Percentiles rank a stretch among this genome's conserved stretches.
Evolutionary conservation across 1,140 invertebrate species (phyloP).

Genomic region (Trypoxylus dichotomus): DNA sequence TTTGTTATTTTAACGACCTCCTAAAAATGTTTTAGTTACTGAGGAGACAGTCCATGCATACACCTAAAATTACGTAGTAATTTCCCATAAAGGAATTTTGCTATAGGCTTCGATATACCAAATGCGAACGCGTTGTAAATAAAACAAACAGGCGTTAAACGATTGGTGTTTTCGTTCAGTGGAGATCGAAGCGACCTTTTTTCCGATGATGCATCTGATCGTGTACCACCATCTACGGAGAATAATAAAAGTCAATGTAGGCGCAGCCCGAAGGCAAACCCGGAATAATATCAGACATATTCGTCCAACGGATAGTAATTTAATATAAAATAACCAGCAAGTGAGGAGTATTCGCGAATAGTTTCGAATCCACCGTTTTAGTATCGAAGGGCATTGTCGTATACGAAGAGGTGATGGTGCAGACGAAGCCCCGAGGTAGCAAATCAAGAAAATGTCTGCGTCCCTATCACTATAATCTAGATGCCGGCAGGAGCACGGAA

Average conservation of each 20-base stretch:
- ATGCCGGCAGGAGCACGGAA: conserved; percentile 35
- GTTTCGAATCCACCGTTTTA: conserved; percentile 10
- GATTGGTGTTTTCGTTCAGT: not conserved
- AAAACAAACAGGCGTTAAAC: conserved; percentile 14
- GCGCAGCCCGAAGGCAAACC: conserved; percentile 8
- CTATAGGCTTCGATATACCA: not conserved
- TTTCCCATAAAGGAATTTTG: not conserved
- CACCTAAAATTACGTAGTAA: too few species aligned
- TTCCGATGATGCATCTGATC: not conserved
- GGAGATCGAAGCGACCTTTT: not conserved
- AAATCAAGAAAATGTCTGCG: conserved; percentile 39
- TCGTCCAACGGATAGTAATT: conserved; percentile 16
- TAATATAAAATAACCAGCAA: conserved; percentile 20
- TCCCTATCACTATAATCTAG: conserved; percentile 39
- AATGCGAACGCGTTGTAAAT: conserved; percentile 1
- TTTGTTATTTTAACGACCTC: too few species aligned
- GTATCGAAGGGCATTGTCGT: not conserved
- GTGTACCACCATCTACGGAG: not conserved
- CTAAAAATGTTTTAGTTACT: too few species aligned
- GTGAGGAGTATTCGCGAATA: conserved; percentile 27
- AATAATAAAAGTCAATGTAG: conserved; percentile 21
- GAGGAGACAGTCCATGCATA: too few species aligned
- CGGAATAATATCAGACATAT: conserved; percentile 22
- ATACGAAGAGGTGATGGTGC: conserved; percentile 11
- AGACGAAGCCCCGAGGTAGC: conserved; percentile 33